Base-by-base conservation (phyloP, 1,140 invertebrate genomes). In the Sweltsa coloradensis region DNA sequence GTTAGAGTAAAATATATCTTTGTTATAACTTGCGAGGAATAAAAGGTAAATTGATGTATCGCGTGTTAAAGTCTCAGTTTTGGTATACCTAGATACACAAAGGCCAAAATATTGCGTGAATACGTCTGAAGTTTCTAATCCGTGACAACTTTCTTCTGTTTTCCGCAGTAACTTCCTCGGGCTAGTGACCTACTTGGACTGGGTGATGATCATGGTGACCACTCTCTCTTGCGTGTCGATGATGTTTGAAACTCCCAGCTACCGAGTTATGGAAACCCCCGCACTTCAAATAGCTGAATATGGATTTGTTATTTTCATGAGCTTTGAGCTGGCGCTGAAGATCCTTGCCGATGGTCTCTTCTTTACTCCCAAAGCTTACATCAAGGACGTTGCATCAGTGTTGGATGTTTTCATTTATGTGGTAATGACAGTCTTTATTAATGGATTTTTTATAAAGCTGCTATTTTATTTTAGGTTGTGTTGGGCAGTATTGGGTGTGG, bases 121-220 rank as follows among this genome's bases (percentile, higher is more conserved):
- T n/a, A n/a, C n/a, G n/a, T n/a, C n/a, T n/a, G n/a, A n/a, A n/a
- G 29, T 31, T 11, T 31, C 16, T 11, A 11, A 11, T 11, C 29
- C 16, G n/a, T 16, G 29, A 11, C 29, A 31, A 11, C 29, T 11
- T 31, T 11, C 29, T 31, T 22, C 11, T n/a, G 36, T n/a, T 7
- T 37, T 16, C 23, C 23, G 36, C 66, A 96, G 94, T 59, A 97
- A 97, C 66, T 87, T 99, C 55, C 69, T 99, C 5, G 95, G 96
- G 0, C 71, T 99, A 19, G 95, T 99, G 4, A 97, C 95, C 0
- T 99, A 99, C 63, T 68, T 99, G 56, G 97, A 99, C 64, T 99
- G 97, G 97, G 81, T 97, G 0, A 99, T 99, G 95, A 99, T 99
- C 52, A 83, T 90, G 57, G 86, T 97, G 9, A 99, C 97, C 0